Evolutionary conservation across 2,888 invertebrate species (phyloP).

Genomic region (Polydrusus pterygomalis): DNA sequence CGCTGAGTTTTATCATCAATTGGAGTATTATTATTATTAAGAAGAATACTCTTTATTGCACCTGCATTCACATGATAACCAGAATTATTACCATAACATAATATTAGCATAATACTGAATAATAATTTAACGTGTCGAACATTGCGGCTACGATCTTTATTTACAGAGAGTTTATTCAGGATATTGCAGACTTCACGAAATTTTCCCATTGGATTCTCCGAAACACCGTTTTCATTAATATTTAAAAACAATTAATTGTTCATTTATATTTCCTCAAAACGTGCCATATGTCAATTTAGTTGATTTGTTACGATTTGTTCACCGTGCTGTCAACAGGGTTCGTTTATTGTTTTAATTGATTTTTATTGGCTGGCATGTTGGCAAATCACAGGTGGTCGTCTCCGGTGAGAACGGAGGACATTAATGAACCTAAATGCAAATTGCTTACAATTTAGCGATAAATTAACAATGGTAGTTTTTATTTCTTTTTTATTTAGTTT

Average conservation of each 20-base stretch:
- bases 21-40: too few relatives aligned
- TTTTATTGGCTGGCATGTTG: constrained; percentile 40
- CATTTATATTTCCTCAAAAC: constrained; percentile 64
- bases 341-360: constrained; percentile 52
- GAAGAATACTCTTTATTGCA: too few relatives aligned
- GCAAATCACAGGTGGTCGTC: constrained; percentile 48
- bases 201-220: constrained; percentile 44
- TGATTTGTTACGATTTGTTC: constrained; percentile 56
- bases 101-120: constrained; percentile 19
- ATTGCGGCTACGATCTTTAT: not conserved
- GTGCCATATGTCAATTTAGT: constrained; percentile 61
- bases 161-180: constrained; percentile 1
- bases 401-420: constrained; percentile 38
- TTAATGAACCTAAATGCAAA: constrained; percentile 39
- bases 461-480: constrained; percentile 18
- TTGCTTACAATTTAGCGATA: constrained; percentile 27
- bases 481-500: not conserved
- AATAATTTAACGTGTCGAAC: not conserved
- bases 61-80: not conserved
- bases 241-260: constrained; percentile 61
- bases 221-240: constrained; percentile 44
- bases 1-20: too few relatives aligned
- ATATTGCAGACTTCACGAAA: constrained; percentile 15
- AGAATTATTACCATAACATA: not conserved
- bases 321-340: constrained; percentile 49